phyloP scores from a whole-genome alignment of 2,797 vertebrate species.

The Enteromius mattozi region DNA sequence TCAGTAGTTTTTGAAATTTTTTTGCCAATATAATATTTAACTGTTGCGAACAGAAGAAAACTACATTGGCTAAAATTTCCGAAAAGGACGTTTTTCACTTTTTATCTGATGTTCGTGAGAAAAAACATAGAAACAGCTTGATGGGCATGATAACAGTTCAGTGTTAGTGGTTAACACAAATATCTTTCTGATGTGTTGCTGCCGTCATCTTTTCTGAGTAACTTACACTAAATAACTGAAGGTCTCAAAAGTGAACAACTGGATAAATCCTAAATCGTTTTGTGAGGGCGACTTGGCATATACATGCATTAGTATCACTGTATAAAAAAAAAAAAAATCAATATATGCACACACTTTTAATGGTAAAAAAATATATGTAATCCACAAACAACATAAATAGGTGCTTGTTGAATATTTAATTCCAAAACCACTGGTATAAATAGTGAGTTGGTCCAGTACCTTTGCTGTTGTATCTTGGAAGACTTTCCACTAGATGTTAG shows the following conservation, averaged over 20 bases:
- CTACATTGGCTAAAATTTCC: not conserved
- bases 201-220: not conserved
- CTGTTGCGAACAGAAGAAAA: not conserved
- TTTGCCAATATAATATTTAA: not conserved
- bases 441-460: not conserved
- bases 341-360: not conserved
- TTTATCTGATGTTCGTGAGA: not conserved
- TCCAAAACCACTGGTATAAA: not conserved
- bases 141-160: not conserved
- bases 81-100: not conserved
- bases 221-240: not conserved
- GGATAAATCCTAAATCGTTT: not conserved
- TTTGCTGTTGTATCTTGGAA: not conserved
- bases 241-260: not conserved
- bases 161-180: conserved; percentile 33
- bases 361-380: not conserved
- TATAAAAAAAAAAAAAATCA: not conserved
- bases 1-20: not conserved
- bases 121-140: not conserved
- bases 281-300: not conserved
- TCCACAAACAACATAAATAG: not conserved
- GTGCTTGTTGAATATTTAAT: not conserved
- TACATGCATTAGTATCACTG: not conserved
- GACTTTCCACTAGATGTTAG: not conserved
- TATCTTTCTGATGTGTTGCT: conserved; percentile 37